Evolutionary conservation across 2,113 vertebrate species (phyloP).

Genomic region (Boulengeromyrus knoepffleri): DNA sequence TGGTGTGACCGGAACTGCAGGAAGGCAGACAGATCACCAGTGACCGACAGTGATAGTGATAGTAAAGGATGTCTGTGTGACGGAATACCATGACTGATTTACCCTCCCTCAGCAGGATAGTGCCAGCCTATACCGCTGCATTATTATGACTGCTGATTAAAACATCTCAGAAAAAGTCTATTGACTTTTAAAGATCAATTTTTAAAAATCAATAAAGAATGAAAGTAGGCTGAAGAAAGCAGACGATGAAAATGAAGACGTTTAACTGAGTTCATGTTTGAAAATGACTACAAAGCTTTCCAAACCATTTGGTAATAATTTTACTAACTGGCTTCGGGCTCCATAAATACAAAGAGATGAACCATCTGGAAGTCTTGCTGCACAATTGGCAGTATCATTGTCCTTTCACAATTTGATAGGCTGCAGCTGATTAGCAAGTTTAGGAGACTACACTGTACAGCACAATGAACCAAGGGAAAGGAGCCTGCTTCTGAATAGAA

Average conservation of each 20-base stretch:
- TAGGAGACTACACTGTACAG: neutral
- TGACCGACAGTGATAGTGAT: neutral
- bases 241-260: neutral
- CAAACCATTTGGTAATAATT: neutral
- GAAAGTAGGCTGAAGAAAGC: neutral
- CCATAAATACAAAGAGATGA: neutral
- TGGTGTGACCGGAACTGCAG: neutral
- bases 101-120: neutral
- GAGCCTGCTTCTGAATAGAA: neutral
- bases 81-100: neutral
- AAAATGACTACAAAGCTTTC: neutral
- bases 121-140: neutral
- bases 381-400: neutral
- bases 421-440: neutral
- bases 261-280: neutral
- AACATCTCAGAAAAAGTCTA: neutral
- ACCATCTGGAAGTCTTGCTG: neutral
- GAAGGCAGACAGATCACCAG: neutral
- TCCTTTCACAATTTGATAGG: neutral
- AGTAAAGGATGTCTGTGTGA: neutral
- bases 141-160: neutral
- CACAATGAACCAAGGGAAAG: neutral
- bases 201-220: neutral
- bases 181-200: neutral
- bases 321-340: neutral